phyloP scores from a whole-genome alignment of 2,113 vertebrate genomes.

The Pachypanchax playfairii region DNA sequence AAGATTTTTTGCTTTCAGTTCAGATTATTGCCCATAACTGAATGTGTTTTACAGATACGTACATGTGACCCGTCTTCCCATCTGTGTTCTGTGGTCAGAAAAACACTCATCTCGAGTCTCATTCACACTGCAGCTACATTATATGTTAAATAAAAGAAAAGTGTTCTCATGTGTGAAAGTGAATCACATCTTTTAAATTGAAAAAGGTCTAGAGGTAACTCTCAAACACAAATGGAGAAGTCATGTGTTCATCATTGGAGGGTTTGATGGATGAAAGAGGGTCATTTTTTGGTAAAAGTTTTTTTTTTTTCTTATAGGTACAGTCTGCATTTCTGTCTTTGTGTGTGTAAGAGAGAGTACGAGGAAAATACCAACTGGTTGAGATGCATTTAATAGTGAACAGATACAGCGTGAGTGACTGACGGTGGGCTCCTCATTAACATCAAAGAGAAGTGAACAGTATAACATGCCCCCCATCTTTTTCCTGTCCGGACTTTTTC shows the following conservation, averaged over 20 bases:
- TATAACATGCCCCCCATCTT: constrained; percentile 2
- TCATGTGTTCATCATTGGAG: constrained; percentile 13
- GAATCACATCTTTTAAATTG: constrained; percentile 34
- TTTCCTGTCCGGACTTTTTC: constrained; percentile 9
- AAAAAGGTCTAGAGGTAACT: neutral
- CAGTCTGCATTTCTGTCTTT: neutral
- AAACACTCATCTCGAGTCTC: neutral
- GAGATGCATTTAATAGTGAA: constrained; percentile 25
- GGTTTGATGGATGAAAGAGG: constrained; percentile 14
- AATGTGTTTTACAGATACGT: constrained; percentile 4
- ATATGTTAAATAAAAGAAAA: constrained; percentile 27
- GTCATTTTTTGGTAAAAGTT: neutral
- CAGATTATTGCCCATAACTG: neutral
- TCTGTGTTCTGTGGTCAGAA: constrained; percentile 16
- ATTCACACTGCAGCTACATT: no score
- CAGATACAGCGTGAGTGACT: constrained; percentile 30
- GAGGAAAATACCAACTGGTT: constrained; percentile 39
- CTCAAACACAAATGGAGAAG: neutral
- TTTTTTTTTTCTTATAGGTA: constrained; percentile 2
- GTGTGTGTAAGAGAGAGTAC: neutral
- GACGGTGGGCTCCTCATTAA: constrained; percentile 46
- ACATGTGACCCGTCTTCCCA: constrained; percentile 6
- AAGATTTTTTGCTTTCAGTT: neutral
- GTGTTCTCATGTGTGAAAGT: constrained; percentile 33
- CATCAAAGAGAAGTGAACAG: constrained; percentile 49